These are phyloP conservation scores for Muraenolepis orangiensis DNA, from an alignment of 2,797 vertebrate species.

Conservation along the genomic window DNA sequence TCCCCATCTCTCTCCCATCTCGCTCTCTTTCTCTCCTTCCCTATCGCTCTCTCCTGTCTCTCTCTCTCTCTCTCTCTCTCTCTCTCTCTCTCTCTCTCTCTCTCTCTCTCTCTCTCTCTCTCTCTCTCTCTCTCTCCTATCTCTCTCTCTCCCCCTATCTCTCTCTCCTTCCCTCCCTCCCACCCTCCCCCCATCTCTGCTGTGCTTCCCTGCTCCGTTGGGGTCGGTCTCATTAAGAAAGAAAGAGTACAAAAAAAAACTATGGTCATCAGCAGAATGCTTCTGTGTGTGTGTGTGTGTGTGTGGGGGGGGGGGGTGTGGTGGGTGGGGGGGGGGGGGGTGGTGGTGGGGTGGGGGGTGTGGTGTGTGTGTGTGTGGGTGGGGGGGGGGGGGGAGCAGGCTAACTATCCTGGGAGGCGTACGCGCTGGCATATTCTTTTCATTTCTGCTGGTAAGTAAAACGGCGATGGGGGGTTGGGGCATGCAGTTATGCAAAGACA, in stretches of 20 bases:
- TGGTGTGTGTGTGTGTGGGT: background rate
- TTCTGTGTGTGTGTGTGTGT: background rate
- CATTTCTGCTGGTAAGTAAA: background rate
- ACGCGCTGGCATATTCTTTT: background rate
- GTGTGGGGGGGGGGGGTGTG: background rate
- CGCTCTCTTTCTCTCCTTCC: background rate
- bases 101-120: background rate
- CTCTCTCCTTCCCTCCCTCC: background rate
- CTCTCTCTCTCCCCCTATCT: background rate
- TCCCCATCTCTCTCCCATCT: background rate
- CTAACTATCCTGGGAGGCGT: background rate
- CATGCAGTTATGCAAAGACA: background rate
- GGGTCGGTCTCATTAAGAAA: background rate
- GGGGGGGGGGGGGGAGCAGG: background rate
- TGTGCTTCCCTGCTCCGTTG: background rate
- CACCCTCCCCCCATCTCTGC: background rate
- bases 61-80: background rate
- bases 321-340: background rate
- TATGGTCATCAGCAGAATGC: background rate
- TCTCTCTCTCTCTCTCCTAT: background rate
- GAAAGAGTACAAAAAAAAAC: background rate
- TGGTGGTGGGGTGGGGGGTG: background rate
- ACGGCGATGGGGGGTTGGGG: background rate
- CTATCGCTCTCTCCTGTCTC: too few relatives aligned
- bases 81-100: background rate